Evolutionary conservation across 30 jellyfish, hydroid and myxozoan species (phyloP).

Genomic region (Chrysaora quinquecirrha): DNA sequence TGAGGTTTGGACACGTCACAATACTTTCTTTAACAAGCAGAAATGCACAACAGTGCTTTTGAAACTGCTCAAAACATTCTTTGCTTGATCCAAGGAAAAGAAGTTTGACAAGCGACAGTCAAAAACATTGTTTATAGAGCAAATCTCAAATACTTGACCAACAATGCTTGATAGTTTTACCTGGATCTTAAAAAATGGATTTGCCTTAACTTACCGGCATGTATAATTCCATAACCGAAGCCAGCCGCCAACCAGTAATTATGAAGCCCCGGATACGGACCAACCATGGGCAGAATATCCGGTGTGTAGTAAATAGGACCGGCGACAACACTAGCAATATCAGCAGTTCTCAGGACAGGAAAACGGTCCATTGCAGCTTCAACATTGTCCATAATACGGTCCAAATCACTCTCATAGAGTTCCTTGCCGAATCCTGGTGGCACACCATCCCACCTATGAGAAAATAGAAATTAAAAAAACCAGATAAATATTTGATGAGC

Average conservation of each 20-base stretch:
- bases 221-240: constrained; percentile 96
- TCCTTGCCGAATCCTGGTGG: constrained; percentile 99
- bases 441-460: constrained; percentile 95
- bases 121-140: no score
- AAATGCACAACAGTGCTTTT: no score
- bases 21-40: no score
- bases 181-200: no score
- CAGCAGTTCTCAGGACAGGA: constrained; percentile 88
- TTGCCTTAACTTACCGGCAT: constrained; percentile 91
- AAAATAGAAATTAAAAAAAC: not conserved
- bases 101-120: no score
- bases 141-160: no score
- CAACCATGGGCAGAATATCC: constrained; percentile 97
- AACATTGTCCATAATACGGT: constrained; percentile 92
- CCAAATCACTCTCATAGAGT: constrained; percentile 92
- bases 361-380: constrained; percentile 92
- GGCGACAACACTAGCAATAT: constrained; percentile 94
- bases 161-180: no score
- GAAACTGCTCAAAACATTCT: no score
- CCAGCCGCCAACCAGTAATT: constrained; percentile 96
- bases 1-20: no score
- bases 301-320: constrained; percentile 99
- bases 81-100: no score
- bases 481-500: no score
- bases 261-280: constrained; percentile 92